Percentiles rank a stretch among this genome's conserved stretches.
Evolutionary conservation across 2,888 invertebrate genomes (phyloP).

Genomic region (Trachelus troglodyta): DNA sequence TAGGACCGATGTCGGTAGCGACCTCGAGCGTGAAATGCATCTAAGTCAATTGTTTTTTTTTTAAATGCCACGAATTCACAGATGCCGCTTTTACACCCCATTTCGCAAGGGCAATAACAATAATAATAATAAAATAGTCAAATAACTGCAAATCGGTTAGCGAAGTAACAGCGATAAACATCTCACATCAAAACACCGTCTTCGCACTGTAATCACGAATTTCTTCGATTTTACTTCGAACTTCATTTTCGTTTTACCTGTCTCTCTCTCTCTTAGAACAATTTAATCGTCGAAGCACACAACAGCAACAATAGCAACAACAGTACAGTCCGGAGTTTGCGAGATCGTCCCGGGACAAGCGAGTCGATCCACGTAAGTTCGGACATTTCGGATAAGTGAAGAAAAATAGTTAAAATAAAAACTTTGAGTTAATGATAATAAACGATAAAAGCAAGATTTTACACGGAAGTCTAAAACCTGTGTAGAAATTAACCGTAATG

Average conservation of each 20-base stretch:
- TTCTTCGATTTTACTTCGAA: not conserved
- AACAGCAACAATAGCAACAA: not conserved
- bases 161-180: not conserved
- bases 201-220: not conserved
- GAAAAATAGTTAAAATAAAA: not conserved
- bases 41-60: not conserved
- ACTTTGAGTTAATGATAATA: not conserved
- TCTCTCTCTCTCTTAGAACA: not conserved
- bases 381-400: not conserved
- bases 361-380: not conserved
- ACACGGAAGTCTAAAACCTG: not conserved
- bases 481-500: not conserved
- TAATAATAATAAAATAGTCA: not conserved
- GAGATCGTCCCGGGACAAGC: not conserved
- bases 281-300: not conserved
- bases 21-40: slow-evolving; percentile 14
- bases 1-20: slow-evolving; percentile 6
- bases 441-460: not conserved
- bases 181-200: not conserved
- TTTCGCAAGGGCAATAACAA: not conserved
- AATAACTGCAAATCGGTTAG: not conserved
- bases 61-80: not conserved
- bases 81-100: not conserved
- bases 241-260: not conserved
- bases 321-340: not conserved